These are phyloP conservation scores for Carpatolechia fugitivella DNA, from an alignment of 2,888 invertebrate species.

Conservation along the genomic window DNA sequence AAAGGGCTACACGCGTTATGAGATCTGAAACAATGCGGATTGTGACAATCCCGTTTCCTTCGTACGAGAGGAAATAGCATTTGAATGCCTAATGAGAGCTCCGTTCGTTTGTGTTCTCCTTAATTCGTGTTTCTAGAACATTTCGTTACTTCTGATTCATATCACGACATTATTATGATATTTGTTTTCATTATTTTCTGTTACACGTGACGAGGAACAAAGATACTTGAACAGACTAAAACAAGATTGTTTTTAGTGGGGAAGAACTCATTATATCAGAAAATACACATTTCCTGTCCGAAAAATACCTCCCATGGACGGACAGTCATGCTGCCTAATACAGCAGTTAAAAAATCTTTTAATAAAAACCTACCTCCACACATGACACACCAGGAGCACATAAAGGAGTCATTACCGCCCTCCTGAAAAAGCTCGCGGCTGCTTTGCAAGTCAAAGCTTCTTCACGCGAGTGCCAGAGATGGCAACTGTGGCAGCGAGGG, in stretches of 20 bases:
- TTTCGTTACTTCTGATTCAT: not conserved
- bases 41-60: conserved; percentile 75
- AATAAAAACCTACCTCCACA: conserved; percentile 34
- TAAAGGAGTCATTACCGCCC: conserved; percentile 76
- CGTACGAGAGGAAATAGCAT: conserved; percentile 68
- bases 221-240: too few species aligned
- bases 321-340: too few species aligned
- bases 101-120: conserved; percentile 44
- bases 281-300: too few species aligned
- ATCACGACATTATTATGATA: not conserved
- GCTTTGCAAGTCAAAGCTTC: conserved; percentile 77
- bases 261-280: too few species aligned
- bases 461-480: conserved; percentile 28
- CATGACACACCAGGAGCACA: conserved; percentile 45
- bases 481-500: conserved; percentile 18
- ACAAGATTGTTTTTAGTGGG: too few species aligned
- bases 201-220: too few species aligned
- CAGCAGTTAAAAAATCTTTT: too few species aligned
- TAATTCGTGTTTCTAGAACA: conserved; percentile 36
- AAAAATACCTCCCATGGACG: too few species aligned
- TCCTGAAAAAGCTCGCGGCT: conserved; percentile 71
- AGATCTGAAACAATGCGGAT: conserved; percentile 75
- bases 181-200: not conserved
- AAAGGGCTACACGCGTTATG: conserved; percentile 75
- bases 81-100: conserved; percentile 73